These are phyloP conservation scores for Hafferia zeledoni DNA, from an alignment of 2,797 vertebrate species.

Conservation along the genomic window DNA sequence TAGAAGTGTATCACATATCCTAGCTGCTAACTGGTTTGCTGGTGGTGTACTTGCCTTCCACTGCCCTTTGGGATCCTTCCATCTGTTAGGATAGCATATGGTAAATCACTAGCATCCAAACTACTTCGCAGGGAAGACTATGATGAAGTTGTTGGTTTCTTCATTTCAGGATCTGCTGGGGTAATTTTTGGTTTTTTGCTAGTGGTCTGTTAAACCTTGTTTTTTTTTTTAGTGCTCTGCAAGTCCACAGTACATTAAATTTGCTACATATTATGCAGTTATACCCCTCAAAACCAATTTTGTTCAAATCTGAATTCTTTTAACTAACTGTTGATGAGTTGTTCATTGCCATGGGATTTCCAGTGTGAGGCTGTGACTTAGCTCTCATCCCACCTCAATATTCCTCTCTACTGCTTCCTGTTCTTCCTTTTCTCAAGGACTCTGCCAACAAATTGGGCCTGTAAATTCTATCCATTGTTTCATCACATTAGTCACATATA, in stretches of 20 bases:
- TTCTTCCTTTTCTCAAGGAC: neutral
- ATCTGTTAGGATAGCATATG: neutral
- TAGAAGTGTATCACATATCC: neutral
- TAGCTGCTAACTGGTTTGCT: neutral
- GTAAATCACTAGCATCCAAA: neutral
- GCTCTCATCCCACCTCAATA: neutral
- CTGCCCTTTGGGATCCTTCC: neutral
- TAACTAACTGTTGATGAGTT: neutral
- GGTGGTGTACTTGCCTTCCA: neutral
- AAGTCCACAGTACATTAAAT: neutral
- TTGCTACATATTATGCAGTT: neutral
- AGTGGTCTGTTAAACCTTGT: neutral
- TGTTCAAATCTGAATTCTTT: neutral
- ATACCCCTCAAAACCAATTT: neutral
- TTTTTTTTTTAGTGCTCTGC: neutral
- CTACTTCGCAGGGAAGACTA: neutral
- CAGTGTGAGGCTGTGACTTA: neutral
- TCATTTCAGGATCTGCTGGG: neutral
- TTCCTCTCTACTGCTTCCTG: neutral
- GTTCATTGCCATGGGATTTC: neutral
- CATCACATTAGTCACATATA: neutral
- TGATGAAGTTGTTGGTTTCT: neutral
- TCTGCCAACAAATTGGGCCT: rapidly evolving
- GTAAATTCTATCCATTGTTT: neutral
- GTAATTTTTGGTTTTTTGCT: neutral